phyloP scores from a whole-genome alignment of 2,797 vertebrate genomes.

The Acanthiza pusilla region DNA sequence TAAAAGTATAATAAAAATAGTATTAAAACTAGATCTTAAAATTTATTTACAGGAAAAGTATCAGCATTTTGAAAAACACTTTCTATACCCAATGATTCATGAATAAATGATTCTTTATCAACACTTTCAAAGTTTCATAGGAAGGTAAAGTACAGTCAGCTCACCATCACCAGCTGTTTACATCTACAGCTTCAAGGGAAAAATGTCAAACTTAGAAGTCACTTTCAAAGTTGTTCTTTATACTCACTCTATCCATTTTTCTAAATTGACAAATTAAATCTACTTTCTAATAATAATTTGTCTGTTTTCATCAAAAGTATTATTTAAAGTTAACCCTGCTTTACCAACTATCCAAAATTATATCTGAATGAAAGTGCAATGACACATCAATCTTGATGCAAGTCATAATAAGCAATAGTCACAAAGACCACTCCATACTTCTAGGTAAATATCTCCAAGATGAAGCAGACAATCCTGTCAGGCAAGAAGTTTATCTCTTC shows the following conservation, averaged over 20 bases:
- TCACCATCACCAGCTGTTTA: slow-evolving; percentile 31
- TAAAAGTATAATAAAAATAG: neutral
- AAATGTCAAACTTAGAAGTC: neutral
- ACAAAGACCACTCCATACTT: neutral
- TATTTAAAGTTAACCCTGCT: neutral
- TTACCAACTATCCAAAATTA: neutral
- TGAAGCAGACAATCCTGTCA: neutral
- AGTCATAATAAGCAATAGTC: neutral
- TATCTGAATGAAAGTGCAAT: neutral
- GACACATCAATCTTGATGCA: neutral
- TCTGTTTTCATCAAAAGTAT: neutral
- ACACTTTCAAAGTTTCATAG: neutral
- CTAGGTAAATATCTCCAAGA: neutral
- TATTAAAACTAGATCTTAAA: neutral
- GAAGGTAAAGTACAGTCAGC: neutral
- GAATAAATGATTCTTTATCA: neutral
- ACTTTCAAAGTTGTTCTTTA: neutral
- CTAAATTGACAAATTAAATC: neutral
- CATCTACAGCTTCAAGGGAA: neutral
- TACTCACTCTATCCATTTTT: neutral
- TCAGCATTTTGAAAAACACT: neutral
- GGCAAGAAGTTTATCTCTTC: neutral
- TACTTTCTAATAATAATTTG: neutral
- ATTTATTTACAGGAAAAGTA: neutral
- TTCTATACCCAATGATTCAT: neutral